Evolutionary conservation across 1,140 invertebrate genomes (phyloP), one percentile per base, ranked within the genome.

Genomic region (Zophobas morio): DNA sequence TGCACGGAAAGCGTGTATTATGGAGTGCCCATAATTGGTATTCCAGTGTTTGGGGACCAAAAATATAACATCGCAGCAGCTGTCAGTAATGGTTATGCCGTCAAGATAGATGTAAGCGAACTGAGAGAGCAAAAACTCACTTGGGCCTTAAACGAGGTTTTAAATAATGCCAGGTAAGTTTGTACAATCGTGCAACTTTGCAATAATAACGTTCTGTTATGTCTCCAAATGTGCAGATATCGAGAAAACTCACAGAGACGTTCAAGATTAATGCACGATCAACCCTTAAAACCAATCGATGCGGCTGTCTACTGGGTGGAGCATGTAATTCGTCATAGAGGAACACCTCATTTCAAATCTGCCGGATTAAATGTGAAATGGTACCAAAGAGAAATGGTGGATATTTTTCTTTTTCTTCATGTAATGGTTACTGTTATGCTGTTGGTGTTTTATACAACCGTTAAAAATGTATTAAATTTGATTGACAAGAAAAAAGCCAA

Each of bases 11-110:
- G 88, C 1, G 80, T 89, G 20, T 87, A 88, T 76, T 83, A 87
- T 77, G 89, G 87, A 1, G 86, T 88, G 0, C 89, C 90, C 6
- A 80, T 90, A 32, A 56, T 91, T 5, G 86, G 84, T 6, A 84
- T 90, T 32, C 90, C 90, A 1, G 78, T 91, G 1, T 88, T 88
- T 77, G 86, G 78, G 1, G 90, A 91, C 77, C 85, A 86, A 76
- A 76, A 77, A 57, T 60, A 79, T 1, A 86, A 86, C 63, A 77
- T 75, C 1, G 86, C 42, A 81, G 84, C 37, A 81, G 80, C 8
- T 8, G 80, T 81, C 60, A 49, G 81, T 82, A 76, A 80, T 42
- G 76, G 81, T 20, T 74, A 78, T 35, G 79, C 76, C 4, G 57
- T 77, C 33, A 6, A 36, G 37, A 60, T 83, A 37, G 42, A 40